Base-by-base conservation (phyloP, 2,797 vertebrate species). In the Poeciliopsis paucimaculata region DNA sequence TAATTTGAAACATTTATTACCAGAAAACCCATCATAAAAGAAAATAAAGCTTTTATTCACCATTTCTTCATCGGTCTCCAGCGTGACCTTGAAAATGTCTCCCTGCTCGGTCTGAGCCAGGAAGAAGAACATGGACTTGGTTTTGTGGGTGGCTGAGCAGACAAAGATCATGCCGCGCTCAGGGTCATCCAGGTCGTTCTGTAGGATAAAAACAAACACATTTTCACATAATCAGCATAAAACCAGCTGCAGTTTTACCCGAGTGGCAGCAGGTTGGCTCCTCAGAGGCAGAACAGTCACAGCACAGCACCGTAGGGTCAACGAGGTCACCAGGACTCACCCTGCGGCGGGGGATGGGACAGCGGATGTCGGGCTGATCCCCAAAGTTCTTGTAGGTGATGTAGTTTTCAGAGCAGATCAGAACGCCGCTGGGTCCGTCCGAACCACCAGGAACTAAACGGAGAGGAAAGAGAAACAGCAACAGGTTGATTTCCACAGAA, bases 91-190 rank as follows among this genome's bases (percentile, higher is more conserved):
- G 83, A 99, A 99, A 84, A 99, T 99, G 90, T 99, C 98, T 4
- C 98, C 98, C 90, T 99, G 98, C 93, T 99, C 98, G 0, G 98
- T 99, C 92, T 99, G 98, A 66, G 98, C 97, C 94, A 99, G 93
- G 94, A 99, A 99, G 92, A 99, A 99, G 94, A 99, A 99, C 98
- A 99, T 99, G 41, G 98, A 98, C 88, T 99, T 99, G 93, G 98
- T 99, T 94, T 99, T 99, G 94, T 99, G 98, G 2, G 98, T 99
- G 47, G 98, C 98, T 75, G 98, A 99, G 92, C 98, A 99, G 85
- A 99, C 98, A 85, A 99, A 99, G 90, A 99, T 98, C 98, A 99
- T 99, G 81, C 98, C 98, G 64, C 98, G 96, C 91, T 99, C 98
- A 0, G 98, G 98, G 89, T 99, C 98, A 79, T 99, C 98, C 91